Base-by-base conservation (phyloP, 2,797 vertebrate genomes). In the Spatula clypeata region DNA sequence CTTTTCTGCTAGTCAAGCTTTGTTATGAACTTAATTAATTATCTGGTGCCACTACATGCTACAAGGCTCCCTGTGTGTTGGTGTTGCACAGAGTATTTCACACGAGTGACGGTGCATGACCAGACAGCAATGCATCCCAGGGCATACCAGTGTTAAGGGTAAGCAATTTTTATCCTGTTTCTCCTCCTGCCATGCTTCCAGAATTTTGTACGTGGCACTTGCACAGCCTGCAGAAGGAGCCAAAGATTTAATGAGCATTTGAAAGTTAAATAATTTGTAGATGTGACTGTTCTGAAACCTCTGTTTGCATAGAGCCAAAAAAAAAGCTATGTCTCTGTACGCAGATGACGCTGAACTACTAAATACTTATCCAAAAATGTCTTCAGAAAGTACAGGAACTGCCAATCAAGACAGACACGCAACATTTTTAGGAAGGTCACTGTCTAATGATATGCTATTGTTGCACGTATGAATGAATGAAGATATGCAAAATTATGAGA, bases 161-260 rank as follows among this genome's bases (percentile, higher is more conserved):
- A 93, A 85, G 9, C 67, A 64, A 13, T 55, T 79, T 92, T 85
- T 27, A 76, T 53, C 80, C 70, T 3, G 5, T 14, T 85, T 58
- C 51, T 72, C 76, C 66, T 86, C 76, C 80, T 11, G 16, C 83
- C 65, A 38, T 4, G 0, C 82, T 88, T 29, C n/a, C 86, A 85
- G 51, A 47, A 64, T 67, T 66, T 20, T 32, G 31, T 55, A 38
- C 1, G 0, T 79, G 84, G 31, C 74, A 24, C 90, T 89, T 27
- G 49, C 79, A 60, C 53, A 93, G 90, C 34, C 79, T 86, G 82
- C 79, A 81, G 81, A 94, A 95, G 62, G 55, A 93, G 79, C 69
- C 79, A 36, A 86, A 79, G 82, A 86, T 94, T 88, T 93, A 94
- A 90, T 13, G 85, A 96, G 93, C 79, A 17, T 94, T 74, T 94